These are phyloP conservation scores for Agrotis puta DNA, from an alignment of 2,888 invertebrate genomes.

Conservation along the genomic window DNA sequence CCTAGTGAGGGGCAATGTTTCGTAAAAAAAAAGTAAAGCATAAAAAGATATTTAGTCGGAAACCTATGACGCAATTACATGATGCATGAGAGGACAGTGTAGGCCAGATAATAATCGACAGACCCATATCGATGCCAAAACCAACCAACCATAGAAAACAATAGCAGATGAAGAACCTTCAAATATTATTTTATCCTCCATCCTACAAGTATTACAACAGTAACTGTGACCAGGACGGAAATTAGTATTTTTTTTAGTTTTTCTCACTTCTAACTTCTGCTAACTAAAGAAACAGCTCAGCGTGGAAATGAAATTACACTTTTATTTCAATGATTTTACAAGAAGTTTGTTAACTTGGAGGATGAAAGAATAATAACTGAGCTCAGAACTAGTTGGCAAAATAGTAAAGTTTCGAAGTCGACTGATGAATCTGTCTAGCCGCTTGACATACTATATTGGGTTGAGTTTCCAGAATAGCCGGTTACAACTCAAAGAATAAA, in stretches of 20 bases:
- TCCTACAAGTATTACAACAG: not conserved
- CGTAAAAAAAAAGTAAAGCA: too few species aligned
- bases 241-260: constrained; percentile 31
- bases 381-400: not conserved
- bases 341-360: constrained; percentile 15
- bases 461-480: too few species aligned
- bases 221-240: constrained; percentile 3
- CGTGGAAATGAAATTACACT: constrained; percentile 30
- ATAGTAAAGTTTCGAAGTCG: not conserved
- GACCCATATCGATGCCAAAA: too few species aligned
- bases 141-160: not conserved
- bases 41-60: too few species aligned
- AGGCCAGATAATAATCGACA: too few species aligned
- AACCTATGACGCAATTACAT: too few species aligned
- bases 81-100: too few species aligned
- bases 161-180: not conserved
- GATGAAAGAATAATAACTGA: constrained; percentile 16
- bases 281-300: constrained; percentile 16
- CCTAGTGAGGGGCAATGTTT: too few species aligned
- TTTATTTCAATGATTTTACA: constrained; percentile 22
- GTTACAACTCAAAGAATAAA: too few species aligned
- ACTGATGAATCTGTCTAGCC: not conserved
- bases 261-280: constrained; percentile 8
- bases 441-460: too few species aligned
- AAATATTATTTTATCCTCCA: constrained; percentile 26